Evolutionary conservation across 2,888 invertebrate species (phyloP).

Genomic region (Falcaria lacertinaria): DNA sequence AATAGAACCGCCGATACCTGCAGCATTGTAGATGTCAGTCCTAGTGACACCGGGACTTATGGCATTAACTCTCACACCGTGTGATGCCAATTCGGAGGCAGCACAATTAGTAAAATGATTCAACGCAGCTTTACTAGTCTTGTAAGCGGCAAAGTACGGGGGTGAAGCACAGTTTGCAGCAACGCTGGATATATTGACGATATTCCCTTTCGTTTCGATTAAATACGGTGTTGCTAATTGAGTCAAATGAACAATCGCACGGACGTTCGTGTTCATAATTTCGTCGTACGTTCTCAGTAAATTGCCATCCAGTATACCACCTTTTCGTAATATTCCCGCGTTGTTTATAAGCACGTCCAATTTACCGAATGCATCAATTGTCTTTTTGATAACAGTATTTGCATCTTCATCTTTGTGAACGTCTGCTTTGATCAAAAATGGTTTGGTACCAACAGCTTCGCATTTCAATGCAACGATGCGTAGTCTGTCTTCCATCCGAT

Average conservation of each 20-base stretch:
- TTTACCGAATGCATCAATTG: constrained; percentile 30
- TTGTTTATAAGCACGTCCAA: constrained; percentile 42
- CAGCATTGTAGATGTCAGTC: constrained; percentile 72
- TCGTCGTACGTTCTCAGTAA: constrained; percentile 28
- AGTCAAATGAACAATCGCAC: constrained; percentile 31
- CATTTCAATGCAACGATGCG: constrained; percentile 63
- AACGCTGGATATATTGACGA: constrained; percentile 41
- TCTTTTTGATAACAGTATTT: constrained; percentile 24
- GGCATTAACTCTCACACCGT: constrained; percentile 83
- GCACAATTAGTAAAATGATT: constrained; percentile 29
- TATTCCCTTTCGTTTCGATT: constrained; percentile 35
- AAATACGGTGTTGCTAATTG: constrained; percentile 31
- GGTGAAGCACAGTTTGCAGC: constrained; percentile 14
- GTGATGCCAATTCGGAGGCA: constrained; percentile 83
- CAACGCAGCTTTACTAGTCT: constrained; percentile 40
- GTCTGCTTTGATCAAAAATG: constrained; percentile 33
- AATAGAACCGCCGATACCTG: constrained; percentile 3
- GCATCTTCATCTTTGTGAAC: constrained; percentile 32
- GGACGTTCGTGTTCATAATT: constrained; percentile 35
- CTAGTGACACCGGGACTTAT: constrained; percentile 35
- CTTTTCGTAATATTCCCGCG: constrained; percentile 24
- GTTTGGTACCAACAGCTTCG: constrained; percentile 15
- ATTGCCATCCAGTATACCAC: constrained; percentile 17
- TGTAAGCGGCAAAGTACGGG: no score
- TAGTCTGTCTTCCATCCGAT: constrained; percentile 82